A percentile compares a stretch with the other conserved stretches of the same genome.
Evolutionary conservation across 2,113 vertebrate species (phyloP).

Genomic region (Serinus canaria): DNA sequence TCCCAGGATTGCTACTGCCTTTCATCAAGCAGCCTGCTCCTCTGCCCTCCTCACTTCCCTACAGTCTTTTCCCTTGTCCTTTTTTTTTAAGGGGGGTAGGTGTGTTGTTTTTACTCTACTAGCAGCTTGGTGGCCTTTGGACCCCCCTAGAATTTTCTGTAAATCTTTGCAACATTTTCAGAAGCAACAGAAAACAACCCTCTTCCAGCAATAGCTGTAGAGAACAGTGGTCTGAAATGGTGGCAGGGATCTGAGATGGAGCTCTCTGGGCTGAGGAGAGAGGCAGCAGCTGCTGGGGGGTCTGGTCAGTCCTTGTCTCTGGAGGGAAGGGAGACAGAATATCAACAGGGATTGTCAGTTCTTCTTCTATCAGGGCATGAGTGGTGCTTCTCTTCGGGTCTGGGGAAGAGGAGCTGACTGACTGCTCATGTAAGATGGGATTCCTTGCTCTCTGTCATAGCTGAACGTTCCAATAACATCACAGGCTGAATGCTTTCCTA

Average conservation of each 20-base stretch:
- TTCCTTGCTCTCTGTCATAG: not conserved
- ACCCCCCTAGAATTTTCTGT: not conserved
- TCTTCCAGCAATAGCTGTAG: not conserved
- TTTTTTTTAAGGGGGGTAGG: not conserved
- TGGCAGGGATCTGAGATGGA: not conserved
- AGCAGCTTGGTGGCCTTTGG: not conserved
- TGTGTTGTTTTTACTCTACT: not conserved
- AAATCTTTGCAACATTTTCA: not conserved
- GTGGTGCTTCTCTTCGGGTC: not conserved
- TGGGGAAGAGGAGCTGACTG: not conserved
- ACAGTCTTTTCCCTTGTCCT: not conserved
- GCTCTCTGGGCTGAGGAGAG: not conserved
- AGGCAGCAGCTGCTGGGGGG: not conserved
- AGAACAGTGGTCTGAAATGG: not conserved
- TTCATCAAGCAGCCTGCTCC: not conserved
- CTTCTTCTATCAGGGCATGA: not conserved
- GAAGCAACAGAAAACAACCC: not conserved
- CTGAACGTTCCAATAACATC: not conserved
- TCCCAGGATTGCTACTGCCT: not conserved
- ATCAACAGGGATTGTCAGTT: not conserved
- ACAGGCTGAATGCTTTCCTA: not conserved
- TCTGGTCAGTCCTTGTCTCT: not conserved
- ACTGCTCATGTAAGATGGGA: not conserved
- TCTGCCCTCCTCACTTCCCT: not conserved
- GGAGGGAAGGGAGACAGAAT: not conserved